These are phyloP conservation scores for Triops cancriformis DNA, from an alignment of 1,140 invertebrate genomes.

Conservation along the genomic window DNA sequence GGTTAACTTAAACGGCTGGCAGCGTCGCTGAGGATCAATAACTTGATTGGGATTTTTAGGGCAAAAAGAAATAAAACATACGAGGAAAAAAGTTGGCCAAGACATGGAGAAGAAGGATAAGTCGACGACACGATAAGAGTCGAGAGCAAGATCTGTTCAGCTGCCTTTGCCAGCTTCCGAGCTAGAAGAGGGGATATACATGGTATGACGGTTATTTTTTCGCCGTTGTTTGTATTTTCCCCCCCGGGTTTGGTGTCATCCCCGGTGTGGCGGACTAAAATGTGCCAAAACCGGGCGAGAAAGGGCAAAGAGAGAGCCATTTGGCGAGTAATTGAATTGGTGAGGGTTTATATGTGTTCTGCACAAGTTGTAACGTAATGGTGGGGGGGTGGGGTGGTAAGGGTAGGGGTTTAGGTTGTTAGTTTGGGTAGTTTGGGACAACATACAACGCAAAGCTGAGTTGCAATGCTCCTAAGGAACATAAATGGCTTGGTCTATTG, in stretches of 20 bases:
- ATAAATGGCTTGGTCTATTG: neutral
- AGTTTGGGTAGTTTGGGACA: neutral
- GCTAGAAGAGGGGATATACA: neutral
- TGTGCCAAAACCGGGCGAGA: neutral
- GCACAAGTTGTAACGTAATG: neutral
- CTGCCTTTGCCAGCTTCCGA: neutral
- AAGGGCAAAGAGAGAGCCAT: neutral
- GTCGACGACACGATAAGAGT: slow-evolving; percentile 3
- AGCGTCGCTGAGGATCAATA: slow-evolving; percentile 1
- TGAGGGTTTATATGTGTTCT: neutral
- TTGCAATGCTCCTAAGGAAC: neutral
- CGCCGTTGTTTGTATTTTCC: neutral
- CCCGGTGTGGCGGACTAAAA: neutral
- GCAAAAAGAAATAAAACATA: neutral
- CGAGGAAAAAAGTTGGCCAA: neutral
- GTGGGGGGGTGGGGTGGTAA: too few species aligned
- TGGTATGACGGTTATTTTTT: neutral
- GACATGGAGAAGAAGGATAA: slow-evolving; percentile 5
- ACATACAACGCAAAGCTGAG: neutral
- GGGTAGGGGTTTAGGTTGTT: neutral
- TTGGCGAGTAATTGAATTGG: neutral
- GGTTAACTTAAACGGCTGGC: slow-evolving; percentile 12
- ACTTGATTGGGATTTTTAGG: slow-evolving; percentile 10
- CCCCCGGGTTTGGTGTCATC: neutral
- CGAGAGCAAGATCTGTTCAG: neutral